Evolutionary conservation across 1,140 invertebrate genomes (phyloP).

Genomic region (Lasioglossum albipes): DNA sequence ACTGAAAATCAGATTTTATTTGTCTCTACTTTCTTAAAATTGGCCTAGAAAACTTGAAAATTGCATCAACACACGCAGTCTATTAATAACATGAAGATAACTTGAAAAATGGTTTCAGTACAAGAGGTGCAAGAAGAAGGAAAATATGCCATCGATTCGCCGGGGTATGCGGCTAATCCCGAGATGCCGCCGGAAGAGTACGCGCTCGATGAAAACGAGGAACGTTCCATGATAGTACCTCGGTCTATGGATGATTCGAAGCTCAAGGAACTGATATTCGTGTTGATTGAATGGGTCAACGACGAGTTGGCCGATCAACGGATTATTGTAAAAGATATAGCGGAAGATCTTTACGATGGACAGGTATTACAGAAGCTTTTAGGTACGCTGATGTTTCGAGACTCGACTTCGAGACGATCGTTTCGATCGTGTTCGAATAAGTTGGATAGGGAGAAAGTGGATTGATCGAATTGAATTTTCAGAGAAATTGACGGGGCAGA

Average conservation of each 20-base stretch:
- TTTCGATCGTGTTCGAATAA: neutral
- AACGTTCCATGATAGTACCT: constrained; percentile 96
- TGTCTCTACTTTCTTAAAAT: no score
- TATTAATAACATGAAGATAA: no score
- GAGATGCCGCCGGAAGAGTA: constrained; percentile 96
- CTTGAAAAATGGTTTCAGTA: constrained; percentile 83
- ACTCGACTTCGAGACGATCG: neutral
- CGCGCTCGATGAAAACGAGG: constrained; percentile 95
- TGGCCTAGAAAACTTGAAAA: no score
- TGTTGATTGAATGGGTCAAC: constrained; percentile 99
- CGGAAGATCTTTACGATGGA: constrained; percentile 99
- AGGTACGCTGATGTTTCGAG: constrained; percentile 79
- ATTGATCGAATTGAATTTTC: constrained; percentile 57
- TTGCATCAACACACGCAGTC: no score
- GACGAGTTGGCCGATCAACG: constrained; percentile 97
- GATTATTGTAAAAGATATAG: constrained; percentile 98
- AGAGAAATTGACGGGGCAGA: constrained; percentile 94
- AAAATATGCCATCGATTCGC: constrained; percentile 97
- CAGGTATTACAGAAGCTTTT: constrained; percentile 98
- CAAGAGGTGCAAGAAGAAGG: constrained; percentile 97
- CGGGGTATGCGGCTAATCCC: constrained; percentile 90
- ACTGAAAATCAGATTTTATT: no score
- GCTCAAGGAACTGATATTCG: constrained; percentile 91
- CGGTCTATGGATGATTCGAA: constrained; percentile 92
- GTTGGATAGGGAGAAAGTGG: neutral